These are phyloP conservation scores for Cricetomys ansorgei DNA, from an alignment of 2,113 vertebrate species.

Conservation along the genomic window DNA sequence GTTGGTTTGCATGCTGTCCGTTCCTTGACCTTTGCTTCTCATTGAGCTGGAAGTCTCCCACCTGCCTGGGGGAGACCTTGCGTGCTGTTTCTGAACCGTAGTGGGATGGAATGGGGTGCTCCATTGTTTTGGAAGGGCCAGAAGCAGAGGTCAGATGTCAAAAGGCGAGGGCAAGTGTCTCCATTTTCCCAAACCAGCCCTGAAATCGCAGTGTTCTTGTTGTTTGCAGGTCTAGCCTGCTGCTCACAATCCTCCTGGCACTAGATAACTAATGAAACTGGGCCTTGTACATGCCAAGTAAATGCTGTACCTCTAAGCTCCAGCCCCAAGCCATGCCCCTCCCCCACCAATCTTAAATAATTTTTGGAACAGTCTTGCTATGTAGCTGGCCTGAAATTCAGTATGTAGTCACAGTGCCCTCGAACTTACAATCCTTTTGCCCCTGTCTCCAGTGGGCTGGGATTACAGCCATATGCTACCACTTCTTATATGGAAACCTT, in stretches of 20 bases:
- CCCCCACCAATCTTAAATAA: too few relatives aligned
- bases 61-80: not conserved
- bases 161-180: not conserved
- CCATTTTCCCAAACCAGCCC: not conserved
- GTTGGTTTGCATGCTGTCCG: not conserved
- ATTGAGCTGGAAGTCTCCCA: not conserved
- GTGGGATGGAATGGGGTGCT: not conserved
- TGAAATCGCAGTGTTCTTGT: not conserved
- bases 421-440: not conserved
- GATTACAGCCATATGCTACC: not conserved
- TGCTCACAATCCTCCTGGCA: not conserved
- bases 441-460: not conserved
- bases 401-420: not conserved
- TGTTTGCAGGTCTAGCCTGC: not conserved
- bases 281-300: not conserved
- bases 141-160: not conserved
- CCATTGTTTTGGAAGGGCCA: not conserved
- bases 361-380: not conserved
- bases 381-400: not conserved
- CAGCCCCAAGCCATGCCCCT: not conserved
- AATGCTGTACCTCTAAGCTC: not conserved
- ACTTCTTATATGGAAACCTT: not conserved
- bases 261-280: not conserved
- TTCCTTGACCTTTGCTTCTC: slow-evolving; percentile 5
- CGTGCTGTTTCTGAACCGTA: not conserved